These are phyloP conservation scores for Cassiopea andromeda DNA, from an alignment of 30 jellyfish, hydroid and myxozoan species.

Conservation along the genomic window DNA sequence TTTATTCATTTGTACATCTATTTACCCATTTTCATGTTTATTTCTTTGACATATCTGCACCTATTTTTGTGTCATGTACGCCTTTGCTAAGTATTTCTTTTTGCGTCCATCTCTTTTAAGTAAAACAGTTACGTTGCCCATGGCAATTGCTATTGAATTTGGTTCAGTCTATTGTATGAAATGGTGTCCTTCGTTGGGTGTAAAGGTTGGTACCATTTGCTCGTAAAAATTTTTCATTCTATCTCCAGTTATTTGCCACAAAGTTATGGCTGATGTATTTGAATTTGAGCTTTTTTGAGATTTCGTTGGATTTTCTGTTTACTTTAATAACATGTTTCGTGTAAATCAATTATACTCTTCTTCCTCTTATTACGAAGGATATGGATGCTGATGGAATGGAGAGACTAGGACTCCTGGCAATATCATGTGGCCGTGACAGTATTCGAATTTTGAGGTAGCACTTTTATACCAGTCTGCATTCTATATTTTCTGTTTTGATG, in stretches of 20 bases:
- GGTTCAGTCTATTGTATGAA: constrained; percentile 7
- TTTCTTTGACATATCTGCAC: background rate
- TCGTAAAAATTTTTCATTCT: too few species aligned
- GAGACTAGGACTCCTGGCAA: background rate
- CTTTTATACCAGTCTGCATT: background rate
- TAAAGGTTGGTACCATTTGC: background rate
- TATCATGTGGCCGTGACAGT: background rate
- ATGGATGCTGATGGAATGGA: background rate
- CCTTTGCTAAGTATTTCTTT: background rate
- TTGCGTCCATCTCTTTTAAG: background rate
- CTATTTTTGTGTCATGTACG: background rate
- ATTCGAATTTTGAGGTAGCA: background rate
- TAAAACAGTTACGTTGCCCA: background rate
- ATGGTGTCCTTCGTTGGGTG: constrained; percentile 11
- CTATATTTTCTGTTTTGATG: background rate
- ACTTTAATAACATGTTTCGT: too few species aligned
- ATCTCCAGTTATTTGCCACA: too few species aligned
- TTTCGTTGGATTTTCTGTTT: background rate
- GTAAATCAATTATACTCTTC: background rate
- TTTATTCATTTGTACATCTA: background rate
- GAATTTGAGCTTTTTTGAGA: background rate
- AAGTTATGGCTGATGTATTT: background rate
- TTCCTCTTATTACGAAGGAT: background rate
- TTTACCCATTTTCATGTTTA: background rate
- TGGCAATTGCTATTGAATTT: background rate